Evolutionary conservation across 1,140 invertebrate species (phyloP).

Genomic region (Caenorhabditis briggsae): DNA sequence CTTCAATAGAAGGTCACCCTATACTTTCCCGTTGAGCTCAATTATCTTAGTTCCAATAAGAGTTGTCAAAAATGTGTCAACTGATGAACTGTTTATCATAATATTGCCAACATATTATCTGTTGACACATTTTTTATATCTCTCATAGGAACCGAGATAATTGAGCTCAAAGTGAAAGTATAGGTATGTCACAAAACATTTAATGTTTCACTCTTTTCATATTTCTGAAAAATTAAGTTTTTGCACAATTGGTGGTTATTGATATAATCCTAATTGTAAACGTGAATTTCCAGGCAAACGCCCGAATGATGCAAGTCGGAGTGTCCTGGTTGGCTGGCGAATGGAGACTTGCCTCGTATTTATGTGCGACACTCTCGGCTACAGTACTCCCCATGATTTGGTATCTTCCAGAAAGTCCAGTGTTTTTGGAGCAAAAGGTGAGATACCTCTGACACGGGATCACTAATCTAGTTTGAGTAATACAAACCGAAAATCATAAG

Average conservation of each 20-base stretch:
- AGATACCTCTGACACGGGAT: not conserved
- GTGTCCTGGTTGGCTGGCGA: slow-evolving; percentile 23
- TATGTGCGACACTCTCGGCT: slow-evolving; percentile 26
- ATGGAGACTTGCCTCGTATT: slow-evolving; percentile 13
- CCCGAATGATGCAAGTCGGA: slow-evolving; percentile 38
- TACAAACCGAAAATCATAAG: too few relatives aligned
- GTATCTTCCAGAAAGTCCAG: slow-evolving; percentile 32
- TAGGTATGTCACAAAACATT: too few relatives aligned
- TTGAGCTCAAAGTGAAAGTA: too few relatives aligned
- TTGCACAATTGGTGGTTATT: not conserved
- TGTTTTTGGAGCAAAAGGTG: slow-evolving; percentile 36
- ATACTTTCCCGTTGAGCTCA: too few relatives aligned
- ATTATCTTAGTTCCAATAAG: too few relatives aligned
- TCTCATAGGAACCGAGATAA: too few relatives aligned
- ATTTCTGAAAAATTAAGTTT: not conserved
- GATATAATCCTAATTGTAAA: not conserved
- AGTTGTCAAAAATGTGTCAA: too few relatives aligned
- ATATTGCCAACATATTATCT: too few relatives aligned
- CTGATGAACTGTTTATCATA: too few relatives aligned
- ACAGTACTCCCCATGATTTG: slow-evolving; percentile 52
- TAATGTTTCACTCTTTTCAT: slow-evolving; percentile 10
- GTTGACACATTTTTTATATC: too few relatives aligned
- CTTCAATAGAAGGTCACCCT: too few relatives aligned
- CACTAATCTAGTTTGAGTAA: too few relatives aligned
- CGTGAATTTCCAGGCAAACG: slow-evolving; percentile 4